Evolutionary conservation across 2,797 vertebrate species (phyloP).

Genomic region (Spondyliosoma cantharus): DNA sequence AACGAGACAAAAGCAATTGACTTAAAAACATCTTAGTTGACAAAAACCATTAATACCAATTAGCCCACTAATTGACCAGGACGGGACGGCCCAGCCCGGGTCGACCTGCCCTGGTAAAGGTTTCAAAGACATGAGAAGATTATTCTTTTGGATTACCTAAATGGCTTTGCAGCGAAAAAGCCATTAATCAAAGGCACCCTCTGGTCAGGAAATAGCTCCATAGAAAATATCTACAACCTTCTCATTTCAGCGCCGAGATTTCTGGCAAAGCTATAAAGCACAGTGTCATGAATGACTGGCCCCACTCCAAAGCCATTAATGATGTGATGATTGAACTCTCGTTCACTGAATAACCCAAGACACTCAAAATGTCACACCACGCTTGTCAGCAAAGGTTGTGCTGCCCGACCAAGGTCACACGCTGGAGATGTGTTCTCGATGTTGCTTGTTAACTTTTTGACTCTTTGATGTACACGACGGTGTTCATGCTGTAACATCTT

Average conservation of each 20-base stretch:
- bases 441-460: constrained; percentile 62
- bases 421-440: constrained; percentile 78
- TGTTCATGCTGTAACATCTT: not conserved
- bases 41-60: constrained; percentile 76
- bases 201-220: constrained; percentile 91
- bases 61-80: constrained; percentile 71
- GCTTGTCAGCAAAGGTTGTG: constrained; percentile 90
- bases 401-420: constrained; percentile 89
- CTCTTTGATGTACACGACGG: constrained; percentile 27
- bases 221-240: constrained; percentile 95
- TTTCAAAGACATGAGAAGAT: constrained; percentile 83
- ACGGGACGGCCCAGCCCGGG: constrained; percentile 55
- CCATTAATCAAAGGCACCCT: constrained; percentile 92
- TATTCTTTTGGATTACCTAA: constrained; percentile 90
- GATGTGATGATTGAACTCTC: constrained; percentile 86
- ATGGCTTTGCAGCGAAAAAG: constrained; percentile 85
- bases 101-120: constrained; percentile 76
- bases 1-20: constrained; percentile 58
- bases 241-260: constrained; percentile 91
- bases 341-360: constrained; percentile 91
- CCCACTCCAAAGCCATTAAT: constrained; percentile 87
- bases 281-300: constrained; percentile 85
- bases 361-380: constrained; percentile 95
- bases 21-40: constrained; percentile 54
- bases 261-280: constrained; percentile 93